phyloP scores from a whole-genome alignment of 1,140 invertebrate species.

The Sweltsa coloradensis region DNA sequence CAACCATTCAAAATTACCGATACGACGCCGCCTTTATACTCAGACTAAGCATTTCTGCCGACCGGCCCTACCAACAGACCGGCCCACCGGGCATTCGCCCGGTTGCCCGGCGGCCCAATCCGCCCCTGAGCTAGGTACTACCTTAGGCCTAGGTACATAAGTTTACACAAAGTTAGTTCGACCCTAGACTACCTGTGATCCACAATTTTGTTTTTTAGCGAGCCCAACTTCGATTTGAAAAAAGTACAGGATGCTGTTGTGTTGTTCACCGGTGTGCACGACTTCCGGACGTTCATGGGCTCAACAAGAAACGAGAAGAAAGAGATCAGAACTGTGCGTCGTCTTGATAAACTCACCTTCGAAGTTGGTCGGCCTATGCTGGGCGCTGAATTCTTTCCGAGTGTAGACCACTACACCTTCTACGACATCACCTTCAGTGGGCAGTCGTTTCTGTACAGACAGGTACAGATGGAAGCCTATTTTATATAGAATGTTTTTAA shows the following conservation, averaged over 20 bases:
- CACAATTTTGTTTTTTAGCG: conserved; percentile 27
- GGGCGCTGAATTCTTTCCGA: conserved; percentile 26
- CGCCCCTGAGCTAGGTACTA: too few relatives aligned
- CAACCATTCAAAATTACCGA: too few relatives aligned
- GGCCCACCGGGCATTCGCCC: too few relatives aligned
- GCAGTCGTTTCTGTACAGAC: conserved; percentile 58
- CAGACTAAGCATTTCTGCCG: too few relatives aligned
- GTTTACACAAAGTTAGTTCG: not conserved
- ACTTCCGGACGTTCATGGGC: conserved; percentile 54
- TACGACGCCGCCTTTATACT: too few relatives aligned
- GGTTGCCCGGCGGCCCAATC: too few relatives aligned
- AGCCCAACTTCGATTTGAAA: conserved; percentile 41
- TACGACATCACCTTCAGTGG: conserved; percentile 48
- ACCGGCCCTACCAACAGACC: too few relatives aligned
- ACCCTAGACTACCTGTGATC: not conserved
- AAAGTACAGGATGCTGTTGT: conserved; percentile 36
- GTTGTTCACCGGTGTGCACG: conserved; percentile 46
- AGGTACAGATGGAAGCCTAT: conserved; percentile 29
- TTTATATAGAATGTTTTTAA: conserved; percentile 9
- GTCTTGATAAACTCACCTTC: conserved; percentile 14
- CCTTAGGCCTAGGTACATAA: too few relatives aligned
- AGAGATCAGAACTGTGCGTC: conserved; percentile 27
- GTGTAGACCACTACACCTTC: conserved; percentile 39
- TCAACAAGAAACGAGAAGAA: conserved; percentile 25
- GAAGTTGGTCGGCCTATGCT: conserved; percentile 23